phyloP scores from a whole-genome alignment of 1,140 invertebrate species.

The Drosophila gunungcola region DNA sequence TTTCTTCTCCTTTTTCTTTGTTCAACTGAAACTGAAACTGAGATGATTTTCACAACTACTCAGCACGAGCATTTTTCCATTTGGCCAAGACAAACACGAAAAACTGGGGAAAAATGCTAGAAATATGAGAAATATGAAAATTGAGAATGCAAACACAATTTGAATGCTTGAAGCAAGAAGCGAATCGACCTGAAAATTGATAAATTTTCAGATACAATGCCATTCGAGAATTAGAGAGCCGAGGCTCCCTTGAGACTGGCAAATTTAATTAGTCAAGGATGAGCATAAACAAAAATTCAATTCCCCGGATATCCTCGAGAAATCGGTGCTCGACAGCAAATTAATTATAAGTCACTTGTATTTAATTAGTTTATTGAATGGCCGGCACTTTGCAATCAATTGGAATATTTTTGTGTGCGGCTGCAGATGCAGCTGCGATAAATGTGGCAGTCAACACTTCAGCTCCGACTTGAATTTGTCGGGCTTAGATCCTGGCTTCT shows the following conservation, averaged over 20 bases:
- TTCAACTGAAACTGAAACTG: conserved; percentile 44
- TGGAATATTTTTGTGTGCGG: conserved; percentile 24
- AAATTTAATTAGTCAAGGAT: conserved; percentile 40
- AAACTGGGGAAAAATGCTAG: conserved; percentile 8
- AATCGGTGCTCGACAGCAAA: conserved; percentile 21
- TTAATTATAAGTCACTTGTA: conserved; percentile 46
- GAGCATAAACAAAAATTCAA: conserved; percentile 40
- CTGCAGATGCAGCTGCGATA: conserved; percentile 58
- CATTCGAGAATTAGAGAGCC: not conserved
- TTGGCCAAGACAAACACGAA: conserved; percentile 39
- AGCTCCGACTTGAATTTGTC: conserved; percentile 28
- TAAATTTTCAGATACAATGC: conserved; percentile 33
- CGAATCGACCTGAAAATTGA: conserved; percentile 49
- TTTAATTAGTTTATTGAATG: conserved; percentile 78
- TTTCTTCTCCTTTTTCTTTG: conserved; percentile 29
- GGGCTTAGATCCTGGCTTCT: conserved; percentile 8
- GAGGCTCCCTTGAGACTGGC: not conserved
- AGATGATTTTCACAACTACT: conserved; percentile 25
- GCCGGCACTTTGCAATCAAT: conserved; percentile 47
- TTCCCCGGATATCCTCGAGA: conserved; percentile 11
- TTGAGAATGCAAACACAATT: conserved; percentile 54
- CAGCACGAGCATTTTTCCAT: conserved; percentile 30
- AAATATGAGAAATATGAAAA: conserved; percentile 51
- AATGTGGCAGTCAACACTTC: conserved; percentile 69
- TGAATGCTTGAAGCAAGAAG: conserved; percentile 40